phyloP scores from a whole-genome alignment of 1,140 invertebrate genomes.

The Magallana gigas region DNA sequence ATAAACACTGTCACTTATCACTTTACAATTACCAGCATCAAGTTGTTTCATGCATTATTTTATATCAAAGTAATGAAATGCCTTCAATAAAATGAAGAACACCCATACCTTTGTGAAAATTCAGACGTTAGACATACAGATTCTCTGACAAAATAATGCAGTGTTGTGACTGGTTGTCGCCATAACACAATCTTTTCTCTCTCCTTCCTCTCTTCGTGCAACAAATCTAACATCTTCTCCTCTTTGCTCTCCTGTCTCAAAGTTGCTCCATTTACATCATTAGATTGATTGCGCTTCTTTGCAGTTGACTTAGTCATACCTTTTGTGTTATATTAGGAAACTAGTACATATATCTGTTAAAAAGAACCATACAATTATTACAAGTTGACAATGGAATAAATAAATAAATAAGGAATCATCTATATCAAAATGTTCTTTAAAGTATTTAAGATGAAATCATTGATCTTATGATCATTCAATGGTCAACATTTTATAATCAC shows the following conservation, averaged over 20 bases:
- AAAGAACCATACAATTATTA: background rate
- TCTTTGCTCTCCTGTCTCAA: background rate
- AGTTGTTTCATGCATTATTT: background rate
- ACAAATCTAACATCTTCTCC: slow-evolving; percentile 47
- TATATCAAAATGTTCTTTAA: too few relatives aligned
- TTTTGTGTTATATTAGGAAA: background rate
- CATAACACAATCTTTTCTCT: slow-evolving; percentile 88
- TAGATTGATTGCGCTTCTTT: background rate
- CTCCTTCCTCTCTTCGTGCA: slow-evolving; percentile 75
- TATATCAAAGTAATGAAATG: background rate
- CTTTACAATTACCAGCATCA: too few relatives aligned
- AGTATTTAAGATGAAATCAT: too few relatives aligned
- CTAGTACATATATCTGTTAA: background rate
- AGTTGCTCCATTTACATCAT: slow-evolving; percentile 27
- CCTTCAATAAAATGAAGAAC: background rate
- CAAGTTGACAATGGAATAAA: too few relatives aligned
- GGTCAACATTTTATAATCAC: too few relatives aligned
- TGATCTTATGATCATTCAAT: too few relatives aligned
- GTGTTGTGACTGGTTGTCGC: slow-evolving; percentile 89
- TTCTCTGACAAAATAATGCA: slow-evolving; percentile 92
- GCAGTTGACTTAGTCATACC: slow-evolving; percentile 3
- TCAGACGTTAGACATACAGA: slow-evolving; percentile 83
- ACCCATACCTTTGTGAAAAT: slow-evolving; percentile 80
- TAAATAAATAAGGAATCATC: too few relatives aligned
- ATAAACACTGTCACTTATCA: slow-evolving; percentile 6